Evolutionary conservation across 2,113 vertebrate genomes (phyloP).

Genomic region (Lepisosteus osseus): DNA sequence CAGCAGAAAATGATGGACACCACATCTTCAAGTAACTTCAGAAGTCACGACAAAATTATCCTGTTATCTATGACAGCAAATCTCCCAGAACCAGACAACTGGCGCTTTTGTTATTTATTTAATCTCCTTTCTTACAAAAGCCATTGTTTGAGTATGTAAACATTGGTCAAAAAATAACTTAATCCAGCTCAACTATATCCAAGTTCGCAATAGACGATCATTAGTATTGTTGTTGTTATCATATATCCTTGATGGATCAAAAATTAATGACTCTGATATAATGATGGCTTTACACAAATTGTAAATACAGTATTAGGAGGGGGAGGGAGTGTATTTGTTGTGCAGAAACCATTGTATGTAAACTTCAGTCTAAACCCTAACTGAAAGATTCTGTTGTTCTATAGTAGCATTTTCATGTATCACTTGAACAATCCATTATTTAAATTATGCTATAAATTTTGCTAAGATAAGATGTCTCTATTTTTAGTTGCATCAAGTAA

Average conservation of each 20-base stretch:
- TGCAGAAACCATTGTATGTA: neutral
- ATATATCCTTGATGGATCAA: slow-evolving; percentile 20
- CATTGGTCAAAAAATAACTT: slow-evolving; percentile 38
- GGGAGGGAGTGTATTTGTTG: neutral
- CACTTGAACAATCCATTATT: slow-evolving; percentile 7
- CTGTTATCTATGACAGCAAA: slow-evolving; percentile 48
- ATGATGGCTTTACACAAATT: slow-evolving; percentile 7
- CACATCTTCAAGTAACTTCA: too few species aligned
- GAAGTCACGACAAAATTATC: too few species aligned
- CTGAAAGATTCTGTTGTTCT: neutral
- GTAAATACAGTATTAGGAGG: neutral
- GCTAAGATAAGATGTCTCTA: neutral
- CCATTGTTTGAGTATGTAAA: slow-evolving; percentile 30
- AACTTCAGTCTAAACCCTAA: neutral
- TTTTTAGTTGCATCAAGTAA: too few species aligned
- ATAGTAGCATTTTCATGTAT: neutral
- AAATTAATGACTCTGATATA: slow-evolving; percentile 1
- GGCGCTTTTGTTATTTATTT: slow-evolving; percentile 15
- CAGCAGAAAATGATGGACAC: too few species aligned
- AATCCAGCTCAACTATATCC: slow-evolving; percentile 35
- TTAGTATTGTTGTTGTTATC: slow-evolving; percentile 20
- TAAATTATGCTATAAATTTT: slow-evolving; percentile 6
- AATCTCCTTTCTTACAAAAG: slow-evolving; percentile 44
- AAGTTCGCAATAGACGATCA: slow-evolving; percentile 23
- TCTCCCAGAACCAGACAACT: slow-evolving; percentile 21